phyloP scores from a whole-genome alignment of 2,797 vertebrate species.

The Hephaestus fuliginosus region DNA sequence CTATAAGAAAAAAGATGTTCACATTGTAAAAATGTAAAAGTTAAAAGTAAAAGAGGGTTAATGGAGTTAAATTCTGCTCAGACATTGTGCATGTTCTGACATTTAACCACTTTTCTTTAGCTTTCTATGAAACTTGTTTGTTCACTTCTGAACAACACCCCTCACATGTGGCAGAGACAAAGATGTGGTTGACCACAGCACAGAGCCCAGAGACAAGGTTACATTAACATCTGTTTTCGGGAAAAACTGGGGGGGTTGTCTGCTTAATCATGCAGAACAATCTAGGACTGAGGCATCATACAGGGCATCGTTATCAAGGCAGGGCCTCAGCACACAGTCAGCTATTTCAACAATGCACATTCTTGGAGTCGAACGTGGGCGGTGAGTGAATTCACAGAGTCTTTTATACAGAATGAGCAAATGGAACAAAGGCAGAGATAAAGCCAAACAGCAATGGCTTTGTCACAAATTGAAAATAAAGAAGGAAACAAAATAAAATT shows the following conservation, averaged over 20 bases:
- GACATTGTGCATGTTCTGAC: constrained; percentile 22
- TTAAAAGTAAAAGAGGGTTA: not conserved
- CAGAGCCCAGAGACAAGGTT: constrained; percentile 67
- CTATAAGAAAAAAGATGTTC: not conserved
- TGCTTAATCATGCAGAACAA: constrained; percentile 75
- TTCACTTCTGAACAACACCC: constrained; percentile 14
- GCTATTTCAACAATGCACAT: constrained; percentile 74
- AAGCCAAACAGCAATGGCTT: constrained; percentile 61
- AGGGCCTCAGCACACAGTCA: constrained; percentile 73
- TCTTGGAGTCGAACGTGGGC: constrained; percentile 78
- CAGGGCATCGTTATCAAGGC: constrained; percentile 49
- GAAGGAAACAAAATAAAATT: not conserved
- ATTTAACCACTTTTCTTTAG: constrained; percentile 2
- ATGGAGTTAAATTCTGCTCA: not conserved
- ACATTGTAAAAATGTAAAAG: not conserved
- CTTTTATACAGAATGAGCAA: constrained; percentile 61
- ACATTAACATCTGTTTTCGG: constrained; percentile 69
- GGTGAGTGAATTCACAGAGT: constrained; percentile 79
- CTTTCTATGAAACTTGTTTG: not conserved
- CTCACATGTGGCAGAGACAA: constrained; percentile 39
- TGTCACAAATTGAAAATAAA: constrained; percentile 49
- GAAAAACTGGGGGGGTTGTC: constrained; percentile 1
- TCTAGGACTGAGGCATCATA: constrained; percentile 58
- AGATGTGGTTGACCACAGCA: constrained; percentile 65
- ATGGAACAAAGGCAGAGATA: constrained; percentile 53